Conservation (phyloP, 2,113 vertebrate genomes). For the Pseudolaguvia tuberculata region DNA sequence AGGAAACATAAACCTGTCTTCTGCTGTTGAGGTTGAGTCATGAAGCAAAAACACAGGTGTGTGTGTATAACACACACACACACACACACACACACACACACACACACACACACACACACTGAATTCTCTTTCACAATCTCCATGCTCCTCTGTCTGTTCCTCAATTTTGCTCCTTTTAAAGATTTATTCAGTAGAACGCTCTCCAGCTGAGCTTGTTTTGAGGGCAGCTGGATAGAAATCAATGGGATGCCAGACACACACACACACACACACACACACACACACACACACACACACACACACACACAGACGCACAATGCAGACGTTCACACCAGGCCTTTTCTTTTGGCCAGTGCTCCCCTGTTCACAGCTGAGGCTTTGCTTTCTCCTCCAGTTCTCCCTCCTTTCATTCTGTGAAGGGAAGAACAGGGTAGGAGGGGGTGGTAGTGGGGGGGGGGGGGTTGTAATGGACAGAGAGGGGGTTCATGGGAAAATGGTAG, state of each 20-base stretch:
- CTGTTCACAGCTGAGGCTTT: conserved; percentile 69
- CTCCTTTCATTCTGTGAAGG: conserved; percentile 43
- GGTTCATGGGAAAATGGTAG: conserved; percentile 33
- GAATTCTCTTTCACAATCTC: background rate
- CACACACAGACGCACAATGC: conserved; percentile 60
- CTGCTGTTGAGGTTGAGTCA: conserved; percentile 1
- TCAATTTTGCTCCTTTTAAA: conserved; percentile 31
- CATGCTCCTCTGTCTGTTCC: conserved; percentile 10
- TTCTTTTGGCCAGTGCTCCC: conserved; percentile 71
- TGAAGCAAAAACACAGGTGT: conserved; percentile 1
- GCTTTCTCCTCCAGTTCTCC: conserved; percentile 61
- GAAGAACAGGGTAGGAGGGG: conserved; percentile 37
- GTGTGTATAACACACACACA: background rate
- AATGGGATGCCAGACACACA: conserved; percentile 30
- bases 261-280: background rate
- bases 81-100: conserved; percentile 5
- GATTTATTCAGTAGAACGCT: conserved; percentile 30
- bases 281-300: conserved; percentile 24
- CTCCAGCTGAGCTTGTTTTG: conserved; percentile 35
- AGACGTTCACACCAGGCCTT: conserved; percentile 76
- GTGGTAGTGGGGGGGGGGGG: conserved; percentile 33
- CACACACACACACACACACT: background rate
- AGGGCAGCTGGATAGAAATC: conserved; percentile 41
- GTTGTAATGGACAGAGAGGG: conserved; percentile 32
- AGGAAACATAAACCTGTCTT: conserved; percentile 10